These are phyloP conservation scores for Fundulus diaphanus DNA, from an alignment of 2,797 vertebrate genomes.

Conservation along the genomic window DNA sequence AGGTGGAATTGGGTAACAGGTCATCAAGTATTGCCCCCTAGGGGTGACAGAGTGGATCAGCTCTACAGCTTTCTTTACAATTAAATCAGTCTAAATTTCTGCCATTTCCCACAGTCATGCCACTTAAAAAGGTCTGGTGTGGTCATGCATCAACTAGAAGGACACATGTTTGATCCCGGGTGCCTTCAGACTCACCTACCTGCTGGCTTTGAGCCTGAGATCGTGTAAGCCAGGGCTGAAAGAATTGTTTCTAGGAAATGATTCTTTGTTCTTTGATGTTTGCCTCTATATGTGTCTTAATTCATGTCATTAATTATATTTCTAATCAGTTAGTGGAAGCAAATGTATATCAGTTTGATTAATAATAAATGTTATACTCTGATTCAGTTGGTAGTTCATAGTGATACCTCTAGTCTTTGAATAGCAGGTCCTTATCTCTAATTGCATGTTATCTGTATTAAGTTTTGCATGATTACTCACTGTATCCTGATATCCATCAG, in stretches of 20 bases:
- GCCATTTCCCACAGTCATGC: neutral
- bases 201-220: too few relatives aligned
- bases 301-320: neutral
- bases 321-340: neutral
- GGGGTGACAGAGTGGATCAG: constrained; percentile 29
- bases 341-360: neutral
- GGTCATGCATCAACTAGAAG: too few relatives aligned
- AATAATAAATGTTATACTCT: neutral
- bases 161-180: too few relatives aligned
- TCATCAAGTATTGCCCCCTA: constrained; percentile 95
- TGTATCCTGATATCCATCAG: constrained; percentile 98
- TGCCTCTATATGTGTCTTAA: neutral
- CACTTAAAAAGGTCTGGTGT: too few relatives aligned
- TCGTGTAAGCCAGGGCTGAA: neutral
- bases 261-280: neutral
- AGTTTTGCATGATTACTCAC: constrained; percentile 77
- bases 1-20: constrained; percentile 90
- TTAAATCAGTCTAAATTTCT: neutral
- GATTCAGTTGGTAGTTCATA: neutral
- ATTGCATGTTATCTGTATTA: neutral
- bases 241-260: neutral
- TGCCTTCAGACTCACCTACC: neutral
- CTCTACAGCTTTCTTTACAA: neutral
- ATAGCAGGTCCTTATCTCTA: neutral
- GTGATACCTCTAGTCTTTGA: neutral